Base-by-base conservation (phyloP, 2,113 vertebrate species). In the Poeciliopsis retropinna region DNA sequence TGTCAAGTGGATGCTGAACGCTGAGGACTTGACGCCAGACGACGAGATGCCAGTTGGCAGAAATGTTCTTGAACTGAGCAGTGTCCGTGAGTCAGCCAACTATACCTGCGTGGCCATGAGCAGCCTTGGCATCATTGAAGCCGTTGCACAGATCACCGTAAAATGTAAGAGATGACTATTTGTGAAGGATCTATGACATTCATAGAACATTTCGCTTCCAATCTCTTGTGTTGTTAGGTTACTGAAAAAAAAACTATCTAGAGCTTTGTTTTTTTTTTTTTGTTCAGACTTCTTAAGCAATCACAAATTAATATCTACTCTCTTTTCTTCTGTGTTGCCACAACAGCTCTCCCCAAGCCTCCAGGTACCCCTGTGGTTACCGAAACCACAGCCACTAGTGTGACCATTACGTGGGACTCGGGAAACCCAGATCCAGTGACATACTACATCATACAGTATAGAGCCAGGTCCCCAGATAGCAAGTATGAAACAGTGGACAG, bases 101-200 rank as follows among this genome's bases (percentile, higher is more conserved):
- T 99, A 99, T 93, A 99, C 98, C 0, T 99, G 98, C 0, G 97
- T 99, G 89, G 98, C 98, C 92, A 99, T 99, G 98, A 99, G 98
- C 92, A 99, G 97, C 73, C 95, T 99, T 86, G 98, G 98, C 30
- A 97, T 99, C 89, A 99, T 99, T 5, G 98, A 99, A 71, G 95
- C 97, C 0, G 96, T 97, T 63, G 96, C 98, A 0, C 98, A 99
- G 91, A 98, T 99, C 95, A 98, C 96, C 5, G 98, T 99, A 89
- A 93, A 93, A 90, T 93, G 92, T 93, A 92, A 92, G 91, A 41
- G 67, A 84, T 67, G 44, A 67, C 25, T 81, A 47, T 39, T 69
- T 73, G 8, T 75, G 27, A 60, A 54, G 65, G 60, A 22, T 0
- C 41, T 71, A 57, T 70, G 9, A n/a, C 66, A 30, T 71, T 3